Evolutionary conservation across 2,113 vertebrate genomes (phyloP).

Genomic region (Empidonax alnorum): DNA sequence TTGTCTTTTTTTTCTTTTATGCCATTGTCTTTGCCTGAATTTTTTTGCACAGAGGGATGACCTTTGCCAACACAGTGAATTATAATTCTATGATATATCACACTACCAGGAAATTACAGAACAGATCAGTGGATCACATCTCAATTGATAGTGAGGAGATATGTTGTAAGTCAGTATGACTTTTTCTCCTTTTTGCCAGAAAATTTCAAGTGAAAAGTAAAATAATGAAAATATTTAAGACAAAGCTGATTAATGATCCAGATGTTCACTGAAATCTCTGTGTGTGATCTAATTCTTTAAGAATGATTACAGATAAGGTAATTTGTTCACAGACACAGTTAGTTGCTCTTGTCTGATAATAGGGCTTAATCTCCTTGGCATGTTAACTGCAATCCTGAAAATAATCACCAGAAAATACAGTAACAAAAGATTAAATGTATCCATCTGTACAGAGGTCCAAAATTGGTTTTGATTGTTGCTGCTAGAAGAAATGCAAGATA

Average conservation of each 20-base stretch:
- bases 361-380: not conserved
- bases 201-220: not conserved
- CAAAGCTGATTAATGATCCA: constrained; percentile 1
- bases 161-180: not conserved
- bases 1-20: not conserved
- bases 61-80: not conserved
- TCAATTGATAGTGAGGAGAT: not conserved
- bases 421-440: not conserved
- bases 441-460: not conserved
- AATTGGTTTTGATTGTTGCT: not conserved
- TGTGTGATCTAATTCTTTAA: not conserved
- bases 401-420: not conserved
- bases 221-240: not conserved
- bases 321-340: not conserved
- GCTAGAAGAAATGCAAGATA: not conserved
- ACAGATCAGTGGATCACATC: not conserved
- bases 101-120: not conserved
- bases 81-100: not conserved
- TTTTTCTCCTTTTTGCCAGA: not conserved
- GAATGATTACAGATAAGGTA: not conserved
- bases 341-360: not conserved
- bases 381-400: constrained; percentile 2
- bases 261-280: not conserved
- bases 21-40: not conserved
- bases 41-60: not conserved